These are phyloP conservation scores for Chrysopilus asiliformis DNA, from an alignment of 2,888 invertebrate genomes.

Conservation along the genomic window DNA sequence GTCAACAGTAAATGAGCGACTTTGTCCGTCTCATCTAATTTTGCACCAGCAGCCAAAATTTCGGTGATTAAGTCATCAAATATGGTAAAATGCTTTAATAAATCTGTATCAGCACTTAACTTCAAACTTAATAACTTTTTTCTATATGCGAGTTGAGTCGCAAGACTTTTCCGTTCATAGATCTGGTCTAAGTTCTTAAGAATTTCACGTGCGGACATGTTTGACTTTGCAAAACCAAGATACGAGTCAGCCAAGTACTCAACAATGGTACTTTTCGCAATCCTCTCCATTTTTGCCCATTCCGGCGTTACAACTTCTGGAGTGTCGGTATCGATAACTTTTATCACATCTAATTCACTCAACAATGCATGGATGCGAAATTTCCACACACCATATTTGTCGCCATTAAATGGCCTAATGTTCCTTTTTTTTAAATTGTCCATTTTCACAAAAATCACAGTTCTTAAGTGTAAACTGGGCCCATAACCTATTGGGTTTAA, in stretches of 20 bases:
- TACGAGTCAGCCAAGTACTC: slow-evolving; percentile 11
- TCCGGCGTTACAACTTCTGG: slow-evolving; percentile 5
- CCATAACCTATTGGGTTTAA: too few species aligned
- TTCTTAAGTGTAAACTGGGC: too few species aligned
- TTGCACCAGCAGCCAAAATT: slow-evolving; percentile 24
- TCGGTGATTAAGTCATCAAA: slow-evolving; percentile 27
- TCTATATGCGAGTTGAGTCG: slow-evolving; percentile 6
- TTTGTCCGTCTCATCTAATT: slow-evolving; percentile 26
- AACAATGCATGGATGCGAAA: slow-evolving; percentile 10
- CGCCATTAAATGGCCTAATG: slow-evolving; percentile 10
- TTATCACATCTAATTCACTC: slow-evolving; percentile 10
- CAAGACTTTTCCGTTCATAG: slow-evolving; percentile 9
- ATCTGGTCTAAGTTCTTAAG: slow-evolving; percentile 8
- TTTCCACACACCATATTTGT: slow-evolving; percentile 12
- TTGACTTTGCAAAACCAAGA: slow-evolving; percentile 8
- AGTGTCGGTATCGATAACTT: slow-evolving; percentile 8
- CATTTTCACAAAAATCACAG: too few species aligned
- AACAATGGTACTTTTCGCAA: slow-evolving; percentile 10
- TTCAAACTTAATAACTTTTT: slow-evolving; percentile 9
- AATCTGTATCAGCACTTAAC: slow-evolving; percentile 6
- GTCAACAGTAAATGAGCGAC: slow-evolving; percentile 26
- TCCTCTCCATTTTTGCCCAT: slow-evolving; percentile 10
- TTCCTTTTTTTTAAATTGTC: too few species aligned
- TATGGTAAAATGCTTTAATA: slow-evolving; percentile 16
- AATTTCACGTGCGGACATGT: slow-evolving; percentile 6